Base-by-base conservation (phyloP, 2,888 invertebrate genomes). In the Dicycla oo region DNA sequence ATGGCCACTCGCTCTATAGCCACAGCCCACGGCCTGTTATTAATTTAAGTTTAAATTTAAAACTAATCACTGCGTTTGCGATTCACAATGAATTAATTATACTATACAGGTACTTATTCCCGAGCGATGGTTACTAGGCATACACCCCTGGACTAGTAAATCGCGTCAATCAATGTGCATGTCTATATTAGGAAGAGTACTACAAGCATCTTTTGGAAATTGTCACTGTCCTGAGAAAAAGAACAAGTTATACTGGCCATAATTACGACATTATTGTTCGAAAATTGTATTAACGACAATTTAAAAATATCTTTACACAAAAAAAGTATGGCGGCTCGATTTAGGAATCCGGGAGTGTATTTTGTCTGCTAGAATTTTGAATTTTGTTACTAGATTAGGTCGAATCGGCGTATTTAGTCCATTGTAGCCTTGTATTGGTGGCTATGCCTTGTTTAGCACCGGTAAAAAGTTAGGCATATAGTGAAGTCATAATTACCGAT, bases 41-140 rank as follows among this genome's bases (percentile, higher is more conserved):
- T 66, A 5, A 51, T n/a, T 43, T 34, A 56, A 45, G 38, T 61
- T 74, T 73, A 67, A 47, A 54, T 57, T 75, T 68, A 77, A 30
- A 62, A 54, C 61, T 70, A 80, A 60, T 45, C 71, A 78, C 75
- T 84, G 84, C 64, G 43, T 43, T 15, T 34, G 11, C 56, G 4
- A n/a, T 47, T 60, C 18, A 67, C 70, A 77, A 79, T 81, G 53
- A 67, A 71, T 65, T 61, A 63, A 71, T 66, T 71, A 67, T 34
- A 40, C 84, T 86, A 86, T 68, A 81, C 84, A 86, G 86, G 85
- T 80, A 80, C 83, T 69, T 69, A 66, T 57, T 78, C 65, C 82
- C 78, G 78, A 85, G 80, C 85, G 69, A 66, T 83, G 75, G 70
- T 75, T 65, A 30, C n/a, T 34, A n/a, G 13, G 49, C 71, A 57